A percentile compares a stretch with the other conserved stretches of the same genome.
Conservation (phyloP, 1,140 invertebrate genomes). For the Diprion similis region DNA sequence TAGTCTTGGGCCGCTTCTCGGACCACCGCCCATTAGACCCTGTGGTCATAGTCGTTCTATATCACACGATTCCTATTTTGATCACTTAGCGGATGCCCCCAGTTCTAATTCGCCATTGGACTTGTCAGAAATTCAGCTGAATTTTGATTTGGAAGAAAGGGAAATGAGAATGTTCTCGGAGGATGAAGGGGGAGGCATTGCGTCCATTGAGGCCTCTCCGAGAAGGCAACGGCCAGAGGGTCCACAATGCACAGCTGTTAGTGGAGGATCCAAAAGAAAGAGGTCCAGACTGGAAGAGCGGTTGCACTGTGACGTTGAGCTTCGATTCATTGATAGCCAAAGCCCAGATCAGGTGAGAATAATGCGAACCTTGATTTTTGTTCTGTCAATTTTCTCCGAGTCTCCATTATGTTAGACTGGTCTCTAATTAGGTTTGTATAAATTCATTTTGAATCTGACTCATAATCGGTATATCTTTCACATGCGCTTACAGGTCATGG, state of each 20-base stretch:
- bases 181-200: conserved; percentile 73
- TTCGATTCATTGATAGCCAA: conserved; percentile 66
- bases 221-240: conserved; percentile 59
- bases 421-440: not conserved
- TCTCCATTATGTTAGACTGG: too few species aligned
- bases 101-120: conserved; percentile 69
- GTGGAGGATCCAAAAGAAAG: conserved; percentile 58
- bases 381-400: too few species aligned
- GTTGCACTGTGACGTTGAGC: conserved; percentile 61
- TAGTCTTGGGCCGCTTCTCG: conserved; percentile 53
- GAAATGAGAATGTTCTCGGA: conserved; percentile 88
- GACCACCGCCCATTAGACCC: conserved; percentile 58
- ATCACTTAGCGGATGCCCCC: conserved; percentile 66
- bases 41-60: conserved; percentile 73
- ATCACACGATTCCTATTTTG: conserved; percentile 94
- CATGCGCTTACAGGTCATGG: conserved; percentile 50
- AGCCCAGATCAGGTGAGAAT: conserved; percentile 61
- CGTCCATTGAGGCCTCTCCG: conserved; percentile 65
- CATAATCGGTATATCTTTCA: not conserved
- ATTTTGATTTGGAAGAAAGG: conserved; percentile 83
- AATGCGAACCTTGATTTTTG: not conserved
- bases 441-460: not conserved
- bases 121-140: conserved; percentile 81
- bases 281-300: conserved; percentile 62
- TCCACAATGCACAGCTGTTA: conserved; percentile 38